phyloP scores from a whole-genome alignment of 1,140 invertebrate genomes.

The Trichoplusia ni region DNA sequence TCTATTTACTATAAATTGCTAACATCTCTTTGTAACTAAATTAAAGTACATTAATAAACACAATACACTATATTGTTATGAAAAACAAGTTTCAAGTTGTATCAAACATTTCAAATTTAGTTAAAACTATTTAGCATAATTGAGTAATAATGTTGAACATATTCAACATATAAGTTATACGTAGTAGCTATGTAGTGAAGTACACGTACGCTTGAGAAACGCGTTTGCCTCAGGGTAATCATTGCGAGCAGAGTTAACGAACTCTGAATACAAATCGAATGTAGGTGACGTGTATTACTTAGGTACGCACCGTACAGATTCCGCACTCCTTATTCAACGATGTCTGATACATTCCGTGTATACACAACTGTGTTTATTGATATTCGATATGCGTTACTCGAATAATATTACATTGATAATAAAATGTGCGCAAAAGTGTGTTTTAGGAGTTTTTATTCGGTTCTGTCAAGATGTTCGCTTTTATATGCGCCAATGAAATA shows the following conservation, averaged over 20 bases:
- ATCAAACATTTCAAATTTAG: slow-evolving; percentile 16
- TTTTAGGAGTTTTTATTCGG: slow-evolving; percentile 1
- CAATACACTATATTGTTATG: slow-evolving; percentile 4
- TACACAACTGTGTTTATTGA: slow-evolving; percentile 15
- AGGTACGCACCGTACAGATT: not conserved
- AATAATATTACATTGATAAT: slow-evolving; percentile 15
- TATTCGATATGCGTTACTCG: slow-evolving; percentile 12
- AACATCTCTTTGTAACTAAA: too few relatives aligned
- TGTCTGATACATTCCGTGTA: slow-evolving; percentile 1
- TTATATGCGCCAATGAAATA: not conserved
- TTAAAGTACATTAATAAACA: too few relatives aligned
- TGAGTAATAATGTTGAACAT: slow-evolving; percentile 28
- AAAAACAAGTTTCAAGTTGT: slow-evolving; percentile 9
- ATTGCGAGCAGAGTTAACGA: slow-evolving; percentile 55
- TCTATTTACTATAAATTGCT: too few relatives aligned
- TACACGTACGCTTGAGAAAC: slow-evolving; percentile 18
- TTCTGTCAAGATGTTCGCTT: not conserved
- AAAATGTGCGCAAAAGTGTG: slow-evolving; percentile 7
- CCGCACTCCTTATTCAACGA: not conserved
- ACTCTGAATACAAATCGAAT: slow-evolving; percentile 63
- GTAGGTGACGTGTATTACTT: slow-evolving; percentile 38
- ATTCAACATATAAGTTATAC: slow-evolving; percentile 14
- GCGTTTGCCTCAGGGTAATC: slow-evolving; percentile 47
- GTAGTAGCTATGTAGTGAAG: not conserved
- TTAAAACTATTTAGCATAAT: slow-evolving; percentile 21